Percentiles rank a stretch among this genome's conserved stretches.
Conservation (phyloP, 1,140 invertebrate species). For the Drosophila orena region DNA sequence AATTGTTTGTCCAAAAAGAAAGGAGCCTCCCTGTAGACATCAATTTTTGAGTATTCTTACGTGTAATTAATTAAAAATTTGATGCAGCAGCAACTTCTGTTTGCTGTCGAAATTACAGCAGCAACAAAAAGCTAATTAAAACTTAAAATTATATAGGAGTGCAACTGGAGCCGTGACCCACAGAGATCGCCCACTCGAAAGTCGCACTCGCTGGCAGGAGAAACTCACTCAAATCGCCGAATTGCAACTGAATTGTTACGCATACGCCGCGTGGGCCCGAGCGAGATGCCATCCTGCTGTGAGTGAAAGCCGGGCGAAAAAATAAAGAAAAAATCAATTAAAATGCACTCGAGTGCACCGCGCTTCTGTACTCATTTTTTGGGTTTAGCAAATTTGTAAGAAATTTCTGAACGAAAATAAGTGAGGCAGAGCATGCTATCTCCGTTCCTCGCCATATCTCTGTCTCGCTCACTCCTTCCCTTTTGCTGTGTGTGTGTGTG, state of each 20-base stretch:
- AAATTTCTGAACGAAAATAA: constrained; percentile 53
- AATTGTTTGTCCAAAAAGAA: constrained; percentile 70
- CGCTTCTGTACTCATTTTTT: constrained; percentile 31
- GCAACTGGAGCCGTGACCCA: constrained; percentile 52
- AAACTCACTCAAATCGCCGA: constrained; percentile 39
- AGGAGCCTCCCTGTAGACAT: constrained; percentile 12
- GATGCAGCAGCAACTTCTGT: constrained; percentile 64
- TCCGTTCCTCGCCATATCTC: constrained; percentile 6
- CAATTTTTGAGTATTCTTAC: constrained; percentile 58
- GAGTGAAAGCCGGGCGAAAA: constrained; percentile 20
- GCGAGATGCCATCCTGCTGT: constrained; percentile 32
- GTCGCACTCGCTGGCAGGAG: constrained; percentile 2
- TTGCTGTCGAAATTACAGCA: constrained; percentile 60
- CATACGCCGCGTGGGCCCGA: constrained; percentile 68
- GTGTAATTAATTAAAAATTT: constrained; percentile 81
- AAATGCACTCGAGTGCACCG: constrained; percentile 75
- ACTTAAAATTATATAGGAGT: constrained; percentile 64
- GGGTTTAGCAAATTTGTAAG: constrained; percentile 62
- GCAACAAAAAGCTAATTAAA: constrained; percentile 75
- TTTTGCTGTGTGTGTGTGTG: constrained; percentile 3
- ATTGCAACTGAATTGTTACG: constrained; percentile 74
- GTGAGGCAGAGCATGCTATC: constrained; percentile 9
- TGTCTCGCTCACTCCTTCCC: constrained; percentile 6
- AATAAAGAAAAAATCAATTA: constrained; percentile 75
- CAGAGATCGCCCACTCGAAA: constrained; percentile 41